phyloP scores from a whole-genome alignment of 2,888 invertebrate species.

The Periphyllus acericola region DNA sequence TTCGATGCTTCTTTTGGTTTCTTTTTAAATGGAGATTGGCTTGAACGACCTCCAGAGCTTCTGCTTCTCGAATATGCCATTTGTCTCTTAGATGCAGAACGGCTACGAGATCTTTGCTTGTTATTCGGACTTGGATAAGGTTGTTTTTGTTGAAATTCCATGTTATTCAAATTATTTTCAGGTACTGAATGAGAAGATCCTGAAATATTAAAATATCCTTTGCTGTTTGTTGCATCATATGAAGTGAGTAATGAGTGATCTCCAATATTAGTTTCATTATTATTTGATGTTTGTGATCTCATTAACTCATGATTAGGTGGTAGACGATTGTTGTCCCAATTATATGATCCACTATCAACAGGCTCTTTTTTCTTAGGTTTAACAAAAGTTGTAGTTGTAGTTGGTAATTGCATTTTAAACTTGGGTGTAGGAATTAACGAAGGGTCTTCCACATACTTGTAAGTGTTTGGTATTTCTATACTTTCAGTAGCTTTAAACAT shows the following conservation, averaged over 20 bases:
- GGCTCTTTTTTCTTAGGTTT: conserved; percentile 57
- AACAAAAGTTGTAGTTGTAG: conserved; percentile 48
- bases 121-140: conserved; percentile 45
- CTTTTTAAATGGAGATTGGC: conserved; percentile 57
- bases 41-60: conserved; percentile 56
- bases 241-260: conserved; percentile 15
- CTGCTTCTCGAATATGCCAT: conserved; percentile 52
- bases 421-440: conserved; percentile 58
- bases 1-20: conserved; percentile 42
- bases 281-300: conserved; percentile 29
- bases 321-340: conserved; percentile 42
- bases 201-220: conserved; percentile 46
- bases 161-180: conserved; percentile 31
- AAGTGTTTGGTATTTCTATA: conserved; percentile 42
- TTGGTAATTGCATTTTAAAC: conserved; percentile 53
- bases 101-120: conserved; percentile 46
- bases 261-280: conserved; percentile 41
- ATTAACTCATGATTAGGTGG: conserved; percentile 38
- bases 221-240: conserved; percentile 39
- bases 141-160: conserved; percentile 49
- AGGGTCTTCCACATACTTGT: conserved; percentile 54
- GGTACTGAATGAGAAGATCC: conserved; percentile 30
- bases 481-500: conserved; percentile 18
- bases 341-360: conserved; percentile 21
- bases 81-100: conserved; percentile 45